Percentiles rank a stretch among this genome's conserved stretches.
Conservation (phyloP, 2,113 vertebrate species). For the Garra rufa region DNA sequence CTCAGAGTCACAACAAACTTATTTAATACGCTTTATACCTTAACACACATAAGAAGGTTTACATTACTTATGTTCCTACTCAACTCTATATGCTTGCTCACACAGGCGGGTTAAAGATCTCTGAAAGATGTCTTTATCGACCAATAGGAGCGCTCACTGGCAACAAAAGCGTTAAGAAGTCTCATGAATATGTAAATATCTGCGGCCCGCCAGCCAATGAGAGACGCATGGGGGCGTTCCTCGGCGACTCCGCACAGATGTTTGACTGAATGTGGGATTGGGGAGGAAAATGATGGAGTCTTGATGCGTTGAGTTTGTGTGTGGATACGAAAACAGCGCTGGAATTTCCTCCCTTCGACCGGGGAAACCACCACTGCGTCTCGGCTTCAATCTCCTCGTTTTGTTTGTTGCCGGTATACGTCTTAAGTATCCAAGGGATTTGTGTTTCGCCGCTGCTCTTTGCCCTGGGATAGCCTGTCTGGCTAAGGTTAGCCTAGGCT, state of each 20-base stretch:
- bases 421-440: neutral
- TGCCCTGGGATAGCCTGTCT: slow-evolving; percentile 37
- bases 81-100: neutral
- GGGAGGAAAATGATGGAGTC: slow-evolving; percentile 64
- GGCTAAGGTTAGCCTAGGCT: slow-evolving; percentile 42
- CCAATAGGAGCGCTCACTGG: slow-evolving; percentile 38
- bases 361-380: slow-evolving; percentile 17
- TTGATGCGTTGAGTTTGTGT: slow-evolving; percentile 61
- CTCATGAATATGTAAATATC: slow-evolving; percentile 62
- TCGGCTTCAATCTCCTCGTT: neutral
- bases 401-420: neutral
- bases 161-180: slow-evolving; percentile 48
- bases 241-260: slow-evolving; percentile 45
- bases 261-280: slow-evolving; percentile 57
- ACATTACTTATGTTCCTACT: slow-evolving; percentile 3
- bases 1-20: neutral
- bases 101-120: slow-evolving; percentile 34
- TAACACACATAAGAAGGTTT: neutral
- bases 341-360: slow-evolving; percentile 43
- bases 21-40: neutral
- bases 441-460: neutral
- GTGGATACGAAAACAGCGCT: slow-evolving; percentile 37
- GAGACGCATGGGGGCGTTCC: slow-evolving; percentile 59
- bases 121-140: slow-evolving; percentile 43
- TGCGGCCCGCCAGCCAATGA: slow-evolving; percentile 62